Percentiles rank a stretch among this genome's conserved stretches.
phyloP scores from a whole-genome alignment of 2,113 vertebrate species.

The Chelonoidis abingdonii region DNA sequence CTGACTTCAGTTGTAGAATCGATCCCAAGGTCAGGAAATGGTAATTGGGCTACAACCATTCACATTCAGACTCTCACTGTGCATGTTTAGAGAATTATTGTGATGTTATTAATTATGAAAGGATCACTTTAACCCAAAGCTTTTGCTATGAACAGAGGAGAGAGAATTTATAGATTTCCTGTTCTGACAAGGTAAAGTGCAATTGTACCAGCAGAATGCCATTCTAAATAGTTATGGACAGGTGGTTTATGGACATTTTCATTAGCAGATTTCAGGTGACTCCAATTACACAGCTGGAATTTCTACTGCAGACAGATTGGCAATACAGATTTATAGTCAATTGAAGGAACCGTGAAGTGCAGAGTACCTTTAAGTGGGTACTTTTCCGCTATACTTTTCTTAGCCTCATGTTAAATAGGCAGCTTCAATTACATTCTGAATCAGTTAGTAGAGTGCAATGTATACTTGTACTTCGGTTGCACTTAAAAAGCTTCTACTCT shows the following conservation, averaged over 20 bases:
- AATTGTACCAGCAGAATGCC: background rate
- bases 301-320: background rate
- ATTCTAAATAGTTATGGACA: background rate
- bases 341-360: background rate
- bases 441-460: background rate
- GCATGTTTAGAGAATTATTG: background rate
- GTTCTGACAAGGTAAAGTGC: background rate
- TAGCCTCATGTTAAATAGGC: background rate
- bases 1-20: background rate
- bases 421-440: background rate
- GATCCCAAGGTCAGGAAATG: background rate
- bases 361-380: background rate
- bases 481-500: background rate
- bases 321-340: background rate
- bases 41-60: background rate
- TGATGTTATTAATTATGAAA: background rate
- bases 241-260: background rate
- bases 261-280: background rate
- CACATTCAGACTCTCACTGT: background rate
- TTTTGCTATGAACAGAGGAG: background rate
- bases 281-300: background rate
- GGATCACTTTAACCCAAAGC: slow-evolving; percentile 2
- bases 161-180: background rate
- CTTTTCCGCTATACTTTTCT: background rate
- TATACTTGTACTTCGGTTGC: background rate